Base-by-base conservation (phyloP, 2,888 invertebrate species). In the Philopedon plagiatum region DNA sequence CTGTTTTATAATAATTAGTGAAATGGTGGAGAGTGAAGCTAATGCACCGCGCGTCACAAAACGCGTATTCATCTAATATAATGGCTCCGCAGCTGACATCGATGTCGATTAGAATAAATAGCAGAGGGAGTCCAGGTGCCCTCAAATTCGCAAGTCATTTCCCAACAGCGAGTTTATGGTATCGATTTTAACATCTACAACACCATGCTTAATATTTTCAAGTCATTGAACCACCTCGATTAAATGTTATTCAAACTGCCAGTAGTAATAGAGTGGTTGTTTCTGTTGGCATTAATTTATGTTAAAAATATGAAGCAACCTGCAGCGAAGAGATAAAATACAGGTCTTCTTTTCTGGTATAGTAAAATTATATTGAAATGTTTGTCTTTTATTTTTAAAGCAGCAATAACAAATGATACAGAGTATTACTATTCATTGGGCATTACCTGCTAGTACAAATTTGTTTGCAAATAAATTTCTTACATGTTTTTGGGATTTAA, bases 51-150 rank as follows among this genome's bases (percentile, higher is more conserved):
- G 74, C 75, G 73, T 76, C 76, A 77, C 75, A 78, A 81, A 81
- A 78, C 76, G 81, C 80, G 79, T 77, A 80, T 79, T 81, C 81
- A 81, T 81, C 80, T 76, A 78, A 80, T 79, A 80, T 81, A 81
- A 81, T 81, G 81, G 80, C 71, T 71, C 61, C 78, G 80, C 81
- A 81, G 81, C 81, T 81, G 81, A 79, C 80, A 76, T 75, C 76
- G 72, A 76, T 78, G 79, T 77, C 80, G 78, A 80, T 78, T 79
- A 79, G 77, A 79, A 76, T 75, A 77, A 70, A 74, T 65, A 74
- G 75, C 75, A 75, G 78, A 78, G 74, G 72, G 77, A 75, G 78
- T 78, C 80, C 80, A 80, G 80, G 80, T 80, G 80, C 78, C 78
- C 69, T 65, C 65, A 66, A 73, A 78, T 79, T 78, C 75, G 80